Percentiles rank a stretch among this genome's conserved stretches.
Conservation (phyloP, 2,797 vertebrate genomes). For the Lepilemur ruficaudatus region DNA sequence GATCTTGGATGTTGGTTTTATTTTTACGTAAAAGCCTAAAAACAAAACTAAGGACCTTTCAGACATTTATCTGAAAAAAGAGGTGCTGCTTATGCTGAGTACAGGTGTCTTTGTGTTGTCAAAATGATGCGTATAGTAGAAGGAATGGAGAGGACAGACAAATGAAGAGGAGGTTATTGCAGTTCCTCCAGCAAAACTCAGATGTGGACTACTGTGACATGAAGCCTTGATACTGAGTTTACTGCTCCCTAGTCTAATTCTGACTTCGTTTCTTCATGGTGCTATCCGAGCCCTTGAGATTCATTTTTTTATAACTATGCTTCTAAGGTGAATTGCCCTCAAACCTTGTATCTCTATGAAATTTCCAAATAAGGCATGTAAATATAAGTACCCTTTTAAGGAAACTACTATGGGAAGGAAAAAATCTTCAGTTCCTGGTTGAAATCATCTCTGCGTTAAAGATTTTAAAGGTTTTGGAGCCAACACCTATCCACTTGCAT, state of each 20-base stretch:
- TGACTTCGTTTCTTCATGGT: not conserved
- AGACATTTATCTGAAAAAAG: not conserved
- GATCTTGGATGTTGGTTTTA: not conserved
- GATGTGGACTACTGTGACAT: not conserved
- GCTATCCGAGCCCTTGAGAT: not conserved
- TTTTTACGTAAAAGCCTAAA: conserved; percentile 29
- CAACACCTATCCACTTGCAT: not conserved
- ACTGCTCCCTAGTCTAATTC: not conserved
- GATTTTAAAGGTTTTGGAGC: not conserved
- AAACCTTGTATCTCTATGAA: not conserved
- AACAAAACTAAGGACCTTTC: not conserved
- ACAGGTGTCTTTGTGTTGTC: not conserved
- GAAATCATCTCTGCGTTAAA: not conserved
- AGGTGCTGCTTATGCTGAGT: not conserved
- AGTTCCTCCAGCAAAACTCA: not conserved
- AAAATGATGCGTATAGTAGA: not conserved
- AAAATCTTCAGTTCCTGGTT: not conserved
- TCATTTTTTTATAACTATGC: not conserved
- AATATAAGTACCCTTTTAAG: not conserved
- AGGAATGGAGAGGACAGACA: not conserved
- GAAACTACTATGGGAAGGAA: not conserved
- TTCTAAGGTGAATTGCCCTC: not conserved
- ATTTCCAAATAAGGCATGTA: not conserved
- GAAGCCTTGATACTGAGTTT: not conserved
- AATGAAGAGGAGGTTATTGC: not conserved